Evolutionary conservation across 2,797 vertebrate genomes (phyloP).

Genomic region (Trachops cirrhosus): DNA sequence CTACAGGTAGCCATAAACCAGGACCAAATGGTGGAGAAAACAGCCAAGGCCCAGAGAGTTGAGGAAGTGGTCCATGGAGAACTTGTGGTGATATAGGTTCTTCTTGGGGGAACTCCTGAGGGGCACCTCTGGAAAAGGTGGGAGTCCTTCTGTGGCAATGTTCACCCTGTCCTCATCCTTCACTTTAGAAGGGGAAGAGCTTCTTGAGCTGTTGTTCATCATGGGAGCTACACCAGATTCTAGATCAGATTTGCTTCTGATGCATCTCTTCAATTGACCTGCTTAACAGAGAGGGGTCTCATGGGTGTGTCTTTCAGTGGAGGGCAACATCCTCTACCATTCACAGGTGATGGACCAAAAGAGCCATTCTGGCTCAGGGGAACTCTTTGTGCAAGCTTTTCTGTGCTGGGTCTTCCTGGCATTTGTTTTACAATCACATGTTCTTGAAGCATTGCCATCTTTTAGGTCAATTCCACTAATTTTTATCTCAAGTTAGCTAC

Average conservation of each 20-base stretch:
- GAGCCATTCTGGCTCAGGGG: slow-evolving; percentile 88
- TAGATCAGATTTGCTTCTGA: slow-evolving; percentile 82
- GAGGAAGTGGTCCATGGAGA: background rate
- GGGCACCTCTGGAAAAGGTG: background rate
- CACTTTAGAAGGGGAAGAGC: slow-evolving; percentile 89
- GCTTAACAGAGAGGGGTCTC: slow-evolving; percentile 90
- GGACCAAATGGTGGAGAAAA: background rate
- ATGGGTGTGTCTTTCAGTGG: slow-evolving; percentile 86
- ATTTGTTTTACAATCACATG: slow-evolving; percentile 92
- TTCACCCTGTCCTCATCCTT: slow-evolving; percentile 87
- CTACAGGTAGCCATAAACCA: background rate
- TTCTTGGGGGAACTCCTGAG: background rate
- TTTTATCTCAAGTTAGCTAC: slow-evolving; percentile 91
- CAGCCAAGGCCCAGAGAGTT: background rate
- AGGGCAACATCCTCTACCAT: slow-evolving; percentile 93
- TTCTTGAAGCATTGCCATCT: slow-evolving; percentile 90
- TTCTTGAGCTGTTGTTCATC: slow-evolving; percentile 82
- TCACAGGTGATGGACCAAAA: slow-evolving; percentile 95
- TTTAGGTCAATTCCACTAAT: slow-evolving; percentile 90
- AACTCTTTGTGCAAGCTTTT: slow-evolving; percentile 88
- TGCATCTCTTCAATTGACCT: slow-evolving; percentile 86
- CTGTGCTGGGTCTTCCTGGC: slow-evolving; percentile 86
- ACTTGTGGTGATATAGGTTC: background rate
- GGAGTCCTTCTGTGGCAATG: background rate
- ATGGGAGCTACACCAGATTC: slow-evolving; percentile 76